phyloP scores from a whole-genome alignment of 1,140 invertebrate species.

The Zelostemma sp. region DNA sequence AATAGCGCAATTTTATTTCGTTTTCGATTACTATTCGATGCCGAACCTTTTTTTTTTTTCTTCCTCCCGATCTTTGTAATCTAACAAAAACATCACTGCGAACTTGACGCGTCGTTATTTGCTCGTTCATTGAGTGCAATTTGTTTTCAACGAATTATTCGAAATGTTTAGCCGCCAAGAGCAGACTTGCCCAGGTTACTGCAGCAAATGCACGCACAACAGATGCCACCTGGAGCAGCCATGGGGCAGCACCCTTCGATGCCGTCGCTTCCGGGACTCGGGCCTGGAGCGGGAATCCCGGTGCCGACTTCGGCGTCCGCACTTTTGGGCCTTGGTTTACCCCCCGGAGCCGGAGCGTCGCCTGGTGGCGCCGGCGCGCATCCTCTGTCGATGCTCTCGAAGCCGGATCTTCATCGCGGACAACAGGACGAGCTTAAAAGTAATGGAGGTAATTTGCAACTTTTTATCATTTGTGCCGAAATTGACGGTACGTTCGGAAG shows the following conservation, averaged over 20 bases:
- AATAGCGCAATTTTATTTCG: constrained; percentile 2
- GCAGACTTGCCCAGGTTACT: constrained; percentile 81
- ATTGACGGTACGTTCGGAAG: too few relatives aligned
- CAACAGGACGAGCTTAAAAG: constrained; percentile 75
- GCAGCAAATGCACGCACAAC: constrained; percentile 93
- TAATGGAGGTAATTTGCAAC: constrained; percentile 75
- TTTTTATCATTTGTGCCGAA: too few relatives aligned
- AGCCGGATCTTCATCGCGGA: constrained; percentile 79
- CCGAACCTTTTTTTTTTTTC: background rate
- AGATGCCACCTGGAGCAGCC: constrained; percentile 81
- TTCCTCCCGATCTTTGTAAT: too few relatives aligned
- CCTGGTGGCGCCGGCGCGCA: constrained; percentile 74
- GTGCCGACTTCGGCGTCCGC: constrained; percentile 68
- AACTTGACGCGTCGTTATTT: too few relatives aligned
- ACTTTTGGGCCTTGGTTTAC: constrained; percentile 67
- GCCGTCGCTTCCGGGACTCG: constrained; percentile 64
- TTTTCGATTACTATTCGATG: too few relatives aligned
- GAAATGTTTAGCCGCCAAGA: constrained; percentile 78
- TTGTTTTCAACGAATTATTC: too few relatives aligned
- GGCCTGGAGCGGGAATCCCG: constrained; percentile 64
- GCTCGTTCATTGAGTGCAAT: too few relatives aligned
- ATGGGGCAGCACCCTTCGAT: constrained; percentile 75
- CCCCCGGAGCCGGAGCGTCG: constrained; percentile 71
- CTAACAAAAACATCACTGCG: too few relatives aligned
- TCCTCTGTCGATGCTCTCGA: constrained; percentile 77